phyloP scores from a whole-genome alignment of 2,113 vertebrate genomes.

The Chloroceryle aenea region DNA sequence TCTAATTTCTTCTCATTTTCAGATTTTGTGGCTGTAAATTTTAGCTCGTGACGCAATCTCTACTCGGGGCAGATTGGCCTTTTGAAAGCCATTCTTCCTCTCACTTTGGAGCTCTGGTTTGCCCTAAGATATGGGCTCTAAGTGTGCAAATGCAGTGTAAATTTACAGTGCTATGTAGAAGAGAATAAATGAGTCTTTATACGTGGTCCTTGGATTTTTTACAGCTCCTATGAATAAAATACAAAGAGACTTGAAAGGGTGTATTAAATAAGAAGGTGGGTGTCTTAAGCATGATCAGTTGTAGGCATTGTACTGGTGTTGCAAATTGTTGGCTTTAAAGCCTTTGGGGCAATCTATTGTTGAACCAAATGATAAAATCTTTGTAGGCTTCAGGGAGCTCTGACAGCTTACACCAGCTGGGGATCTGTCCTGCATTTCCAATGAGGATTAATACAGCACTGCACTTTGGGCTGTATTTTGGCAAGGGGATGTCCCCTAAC shows the following conservation, averaged over 20 bases:
- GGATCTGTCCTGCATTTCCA: background rate
- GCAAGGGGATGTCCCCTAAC: background rate
- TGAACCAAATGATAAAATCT: conserved; percentile 20
- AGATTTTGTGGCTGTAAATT: conserved; percentile 20
- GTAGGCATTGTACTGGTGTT: background rate
- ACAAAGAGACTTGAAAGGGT: conserved; percentile 46
- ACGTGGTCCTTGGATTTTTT: conserved; percentile 39
- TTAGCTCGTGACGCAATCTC: background rate
- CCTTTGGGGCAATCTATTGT: conserved; percentile 3
- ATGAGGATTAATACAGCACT: accelerated
- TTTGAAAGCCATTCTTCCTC: conserved; percentile 28
- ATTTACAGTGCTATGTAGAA: conserved; percentile 57
- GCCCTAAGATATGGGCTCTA: conserved; percentile 54
- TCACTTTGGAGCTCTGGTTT: conserved; percentile 41
- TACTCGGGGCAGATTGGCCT: conserved; percentile 43
- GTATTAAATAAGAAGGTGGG: conserved; percentile 57
- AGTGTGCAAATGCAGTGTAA: conserved; percentile 62
- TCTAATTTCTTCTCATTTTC: conserved; percentile 3
- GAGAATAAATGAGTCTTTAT: conserved; percentile 70
- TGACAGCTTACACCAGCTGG: background rate
- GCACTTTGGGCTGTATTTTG: background rate
- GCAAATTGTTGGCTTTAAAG: conserved; percentile 11
- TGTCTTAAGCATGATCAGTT: conserved; percentile 23
- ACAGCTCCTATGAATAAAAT: conserved; percentile 67
- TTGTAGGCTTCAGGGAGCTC: background rate